Conservation (phyloP, 37 sponge, comb jelly and placozoan species). For the Beroe forskalii region DNA sequence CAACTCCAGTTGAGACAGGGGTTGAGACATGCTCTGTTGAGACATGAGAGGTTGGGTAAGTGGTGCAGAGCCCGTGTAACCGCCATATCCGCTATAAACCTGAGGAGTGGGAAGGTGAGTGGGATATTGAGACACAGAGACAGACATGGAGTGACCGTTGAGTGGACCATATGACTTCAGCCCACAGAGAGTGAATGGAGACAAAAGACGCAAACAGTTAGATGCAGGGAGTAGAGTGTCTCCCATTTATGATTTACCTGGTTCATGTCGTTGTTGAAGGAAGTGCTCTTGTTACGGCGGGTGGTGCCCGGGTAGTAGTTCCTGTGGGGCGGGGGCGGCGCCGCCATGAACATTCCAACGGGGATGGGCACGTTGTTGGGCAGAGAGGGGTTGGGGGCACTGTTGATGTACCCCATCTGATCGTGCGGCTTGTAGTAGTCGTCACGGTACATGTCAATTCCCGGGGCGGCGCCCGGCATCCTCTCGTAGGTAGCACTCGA, state of each 20-base stretch:
- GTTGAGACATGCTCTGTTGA: conserved; percentile 76
- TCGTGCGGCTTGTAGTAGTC: conserved; percentile 88
- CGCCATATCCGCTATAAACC: conserved; percentile 16
- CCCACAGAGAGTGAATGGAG: no score
- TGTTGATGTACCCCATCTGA: conserved; percentile 82
- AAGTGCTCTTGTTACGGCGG: not conserved
- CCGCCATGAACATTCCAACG: conserved; percentile 83
- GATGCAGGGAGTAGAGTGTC: no score
- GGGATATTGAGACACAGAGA: no score
- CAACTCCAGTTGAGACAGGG: conserved; percentile 86
- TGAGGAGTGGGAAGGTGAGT: no score
- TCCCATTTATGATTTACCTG: no score
- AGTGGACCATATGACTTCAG: no score
- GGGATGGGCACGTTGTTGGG: conserved; percentile 86
- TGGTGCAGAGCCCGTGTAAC: conserved; percentile 70
- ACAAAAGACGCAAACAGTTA: no score
- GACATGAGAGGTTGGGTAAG: conserved; percentile 82
- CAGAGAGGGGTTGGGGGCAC: conserved; percentile 71
- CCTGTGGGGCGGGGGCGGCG: conserved; percentile 72
- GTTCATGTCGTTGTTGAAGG: conserved; percentile 1
- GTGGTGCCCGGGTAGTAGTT: conserved; percentile 44
- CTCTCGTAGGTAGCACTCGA: conserved; percentile 47
- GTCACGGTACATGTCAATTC: conserved; percentile 68
- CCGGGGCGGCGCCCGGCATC: conserved; percentile 22
- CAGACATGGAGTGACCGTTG: no score